Conservation (phyloP, 2,888 invertebrate genomes). For the Apoderus coryli region DNA sequence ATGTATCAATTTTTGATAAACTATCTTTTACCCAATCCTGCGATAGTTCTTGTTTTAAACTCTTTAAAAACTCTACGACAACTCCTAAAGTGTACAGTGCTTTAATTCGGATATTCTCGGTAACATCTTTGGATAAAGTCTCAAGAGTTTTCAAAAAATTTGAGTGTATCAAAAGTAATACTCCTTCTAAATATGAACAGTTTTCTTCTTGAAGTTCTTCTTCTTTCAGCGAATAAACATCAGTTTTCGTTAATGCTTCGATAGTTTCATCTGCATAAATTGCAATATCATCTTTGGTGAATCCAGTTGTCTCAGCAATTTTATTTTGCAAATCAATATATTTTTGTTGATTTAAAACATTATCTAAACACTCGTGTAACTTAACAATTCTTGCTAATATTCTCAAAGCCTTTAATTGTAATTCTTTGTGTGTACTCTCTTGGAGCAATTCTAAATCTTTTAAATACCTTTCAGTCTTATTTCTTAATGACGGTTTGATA, state of each 20-base stretch:
- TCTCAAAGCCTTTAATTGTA: slow-evolving; percentile 12
- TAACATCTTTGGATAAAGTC: slow-evolving; percentile 23
- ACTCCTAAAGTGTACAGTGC: slow-evolving; percentile 22
- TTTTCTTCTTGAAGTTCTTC: slow-evolving; percentile 13
- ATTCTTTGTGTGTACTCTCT: slow-evolving; percentile 13
- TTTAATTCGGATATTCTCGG: slow-evolving; percentile 24
- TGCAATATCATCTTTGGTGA: slow-evolving; percentile 20
- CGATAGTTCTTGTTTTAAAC: slow-evolving; percentile 20
- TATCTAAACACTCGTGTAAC: slow-evolving; percentile 17
- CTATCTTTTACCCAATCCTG: slow-evolving; percentile 20
- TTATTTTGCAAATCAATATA: slow-evolving; percentile 15
- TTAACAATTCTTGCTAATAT: slow-evolving; percentile 13
- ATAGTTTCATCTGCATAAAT: slow-evolving; percentile 27
- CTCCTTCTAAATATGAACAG: slow-evolving; percentile 23
- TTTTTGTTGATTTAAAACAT: slow-evolving; percentile 19
- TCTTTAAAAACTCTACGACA: slow-evolving; percentile 20
- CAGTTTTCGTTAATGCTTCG: slow-evolving; percentile 19
- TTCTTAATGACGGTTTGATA: slow-evolving; percentile 23
- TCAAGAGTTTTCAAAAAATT: slow-evolving; percentile 22
- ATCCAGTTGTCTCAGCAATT: slow-evolving; percentile 18
- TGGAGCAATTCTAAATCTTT: slow-evolving; percentile 16
- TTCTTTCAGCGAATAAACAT: slow-evolving; percentile 15
- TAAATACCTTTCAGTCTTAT: slow-evolving; percentile 16
- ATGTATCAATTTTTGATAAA: too few relatives aligned
- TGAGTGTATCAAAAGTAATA: slow-evolving; percentile 22